Evolutionary conservation across 2,797 vertebrate species (phyloP), one percentile per base, ranked within the genome.

Genomic region (Diplodus sargus): DNA sequence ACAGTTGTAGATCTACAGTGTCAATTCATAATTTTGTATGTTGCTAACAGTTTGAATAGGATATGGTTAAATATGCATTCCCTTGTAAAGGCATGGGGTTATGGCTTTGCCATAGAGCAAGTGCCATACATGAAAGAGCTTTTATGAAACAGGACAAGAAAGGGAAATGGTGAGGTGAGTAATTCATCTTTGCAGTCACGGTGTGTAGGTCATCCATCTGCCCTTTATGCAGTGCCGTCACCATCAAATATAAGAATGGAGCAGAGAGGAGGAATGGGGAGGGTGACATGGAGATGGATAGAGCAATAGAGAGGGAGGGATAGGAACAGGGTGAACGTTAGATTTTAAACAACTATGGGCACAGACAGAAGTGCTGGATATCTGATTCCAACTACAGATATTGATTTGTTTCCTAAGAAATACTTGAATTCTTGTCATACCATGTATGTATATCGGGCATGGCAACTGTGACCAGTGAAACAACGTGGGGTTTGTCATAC

Each of bases 141-240:
- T 84, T 72, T 53, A 67, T 63, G 70, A 74, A 71, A 74, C 34
- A 65, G 62, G 70, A 76, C 52, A 63, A 68, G 63, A 79, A 60
- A 79, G 42, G 56, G 65, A 78, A 75, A 70, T 71, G 34, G 43
- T 48, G 45, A 60, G 39, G 51, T 1, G 60, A 34, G 71, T 72
- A 62, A 86, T 82, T 87, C 12, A 76, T 85, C 79, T 84, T 65
- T 57, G 59, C 42, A 82, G 77, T 76, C 49, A 61, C 64, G 60
- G 76, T 64, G 72, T 72, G 53, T 64, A 70, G 73, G 80, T 79
- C 80, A 86, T 87, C 74, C 67, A 76, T 85, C 73, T 54, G 34
- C 62, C 78, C 81, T 83, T 79, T 70, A 76, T 68, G 45, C 58
- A 53, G 45, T 82, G 67, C 51, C 72, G 80, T 78, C 81, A 66